These are phyloP conservation scores for Papilio machaon DNA, from an alignment of 1,140 invertebrate species.

Conservation along the genomic window DNA sequence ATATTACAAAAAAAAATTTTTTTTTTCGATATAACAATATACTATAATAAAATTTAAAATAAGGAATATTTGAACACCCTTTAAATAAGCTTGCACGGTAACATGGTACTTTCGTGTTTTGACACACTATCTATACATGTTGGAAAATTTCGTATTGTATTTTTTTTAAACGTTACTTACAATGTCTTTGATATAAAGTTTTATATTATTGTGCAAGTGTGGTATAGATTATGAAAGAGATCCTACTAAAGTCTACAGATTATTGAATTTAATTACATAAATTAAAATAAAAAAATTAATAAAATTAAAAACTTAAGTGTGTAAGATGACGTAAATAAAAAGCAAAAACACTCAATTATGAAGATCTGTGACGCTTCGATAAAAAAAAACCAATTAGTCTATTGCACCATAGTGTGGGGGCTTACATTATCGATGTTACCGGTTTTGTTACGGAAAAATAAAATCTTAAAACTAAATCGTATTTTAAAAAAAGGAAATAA, in stretches of 20 bases:
- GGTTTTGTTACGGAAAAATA: neutral
- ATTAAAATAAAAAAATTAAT: neutral
- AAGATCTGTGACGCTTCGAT: neutral
- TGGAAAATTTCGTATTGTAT: neutral
- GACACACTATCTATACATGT: neutral
- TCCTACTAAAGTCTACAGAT: conserved; percentile 14
- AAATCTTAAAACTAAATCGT: neutral
- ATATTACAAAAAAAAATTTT: neutral
- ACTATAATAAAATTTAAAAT: neutral
- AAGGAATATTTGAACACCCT: conserved; percentile 3
- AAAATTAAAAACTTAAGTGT: neutral
- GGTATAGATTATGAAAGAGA: neutral
- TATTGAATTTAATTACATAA: neutral
- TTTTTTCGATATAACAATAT: too few species aligned
- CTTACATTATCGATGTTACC: neutral
- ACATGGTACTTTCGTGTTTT: neutral
- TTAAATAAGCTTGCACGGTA: neutral
- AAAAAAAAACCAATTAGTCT: neutral
- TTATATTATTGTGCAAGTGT: neutral
- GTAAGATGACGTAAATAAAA: neutral
- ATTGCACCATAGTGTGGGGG: neutral
- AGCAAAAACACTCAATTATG: neutral
- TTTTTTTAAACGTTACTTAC: too few species aligned
- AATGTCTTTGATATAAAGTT: too few species aligned
- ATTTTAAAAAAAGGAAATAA: neutral